Evolutionary conservation across 1,140 invertebrate species (phyloP).

Genomic region (Pseudomyrmex concolor): DNA sequence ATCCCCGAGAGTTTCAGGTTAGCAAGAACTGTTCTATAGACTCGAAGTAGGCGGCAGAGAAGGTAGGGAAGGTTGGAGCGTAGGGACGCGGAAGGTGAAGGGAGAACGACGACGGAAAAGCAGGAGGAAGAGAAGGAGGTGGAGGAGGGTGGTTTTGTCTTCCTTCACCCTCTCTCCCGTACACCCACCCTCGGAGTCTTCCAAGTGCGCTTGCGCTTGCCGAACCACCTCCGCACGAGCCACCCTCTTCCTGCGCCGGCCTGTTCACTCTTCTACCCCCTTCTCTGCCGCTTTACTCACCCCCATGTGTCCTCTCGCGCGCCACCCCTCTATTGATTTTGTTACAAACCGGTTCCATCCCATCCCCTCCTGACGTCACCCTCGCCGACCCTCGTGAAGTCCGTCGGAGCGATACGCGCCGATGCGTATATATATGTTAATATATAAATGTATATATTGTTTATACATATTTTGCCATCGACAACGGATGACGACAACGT

Average conservation of each 20-base stretch:
- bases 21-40: slow-evolving; percentile 55
- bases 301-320: slow-evolving; percentile 80
- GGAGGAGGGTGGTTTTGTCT: slow-evolving; percentile 74
- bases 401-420: slow-evolving; percentile 79
- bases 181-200: slow-evolving; percentile 31
- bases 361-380: slow-evolving; percentile 67
- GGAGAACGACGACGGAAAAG: slow-evolving; percentile 51
- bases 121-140: slow-evolving; percentile 52
- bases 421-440: slow-evolving; percentile 74
- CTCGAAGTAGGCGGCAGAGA: slow-evolving; percentile 46
- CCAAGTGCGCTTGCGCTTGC: slow-evolving; percentile 69
- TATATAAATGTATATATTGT: slow-evolving; percentile 62
- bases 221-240: slow-evolving; percentile 60
- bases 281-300: slow-evolving; percentile 38
- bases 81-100: slow-evolving; percentile 30
- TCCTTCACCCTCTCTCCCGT: slow-evolving; percentile 73
- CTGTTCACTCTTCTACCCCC: slow-evolving; percentile 52
- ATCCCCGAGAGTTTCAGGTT: slow-evolving; percentile 55
- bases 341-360: slow-evolving; percentile 81
- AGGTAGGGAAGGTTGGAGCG: slow-evolving; percentile 49
- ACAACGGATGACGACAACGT: slow-evolving; percentile 60
- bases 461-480: slow-evolving; percentile 58
- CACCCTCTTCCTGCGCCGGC: slow-evolving; percentile 58
- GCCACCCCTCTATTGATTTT: slow-evolving; percentile 86
- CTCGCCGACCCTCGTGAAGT: slow-evolving; percentile 66